Base-by-base conservation (phyloP, 2,888 invertebrate species). In the Diploptera punctata region DNA sequence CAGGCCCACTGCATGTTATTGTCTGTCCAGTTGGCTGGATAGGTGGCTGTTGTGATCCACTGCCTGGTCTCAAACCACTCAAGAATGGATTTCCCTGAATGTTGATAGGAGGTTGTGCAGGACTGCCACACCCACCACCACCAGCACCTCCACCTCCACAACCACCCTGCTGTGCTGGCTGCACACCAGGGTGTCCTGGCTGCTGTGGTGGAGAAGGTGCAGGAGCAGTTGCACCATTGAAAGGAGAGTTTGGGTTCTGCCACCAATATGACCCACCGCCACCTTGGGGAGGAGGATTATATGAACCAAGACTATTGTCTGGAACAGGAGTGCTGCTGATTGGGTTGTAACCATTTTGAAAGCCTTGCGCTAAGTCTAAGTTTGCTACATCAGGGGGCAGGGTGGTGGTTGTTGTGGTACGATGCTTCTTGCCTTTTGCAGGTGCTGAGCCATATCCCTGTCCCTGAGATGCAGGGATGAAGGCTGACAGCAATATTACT, bases 1-100 rank as follows among this genome's bases (percentile, higher is more conserved):
- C 88, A 67, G 84, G 82, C 0, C 88, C 89, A 74, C 82, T 83
- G 78, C 91, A 91, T 16, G 86, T 84, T 77, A 87, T 83, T 77
- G 84, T 85, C 31, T 86, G 76, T 2, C 82, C 84, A 0, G 83
- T 84, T 0, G 67, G 47, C 16, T 3, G 19, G 1, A 65, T 9
- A n/a, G 67, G 67, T 13, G 21, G 44, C 57, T 5, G 57, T n/a
- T n/a, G n/a, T 7, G 67, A 10, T 9, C 61, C 61, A 24, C 43
- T 44, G n/a, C 16, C 13, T 9, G 65, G 65, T n/a, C 47, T 65
- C 29, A 65, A 13, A 10, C 26, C 43, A 26, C 29, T 65, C 18
- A 65, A n/a, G n/a, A 65, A 65, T n/a, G 65, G 65, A 24, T 57
- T 57, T 7, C 29, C 29, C 26, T 57, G 26, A 10, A 57, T 57